phyloP scores from a whole-genome alignment of 2,888 invertebrate species.

The Antitype chi region DNA sequence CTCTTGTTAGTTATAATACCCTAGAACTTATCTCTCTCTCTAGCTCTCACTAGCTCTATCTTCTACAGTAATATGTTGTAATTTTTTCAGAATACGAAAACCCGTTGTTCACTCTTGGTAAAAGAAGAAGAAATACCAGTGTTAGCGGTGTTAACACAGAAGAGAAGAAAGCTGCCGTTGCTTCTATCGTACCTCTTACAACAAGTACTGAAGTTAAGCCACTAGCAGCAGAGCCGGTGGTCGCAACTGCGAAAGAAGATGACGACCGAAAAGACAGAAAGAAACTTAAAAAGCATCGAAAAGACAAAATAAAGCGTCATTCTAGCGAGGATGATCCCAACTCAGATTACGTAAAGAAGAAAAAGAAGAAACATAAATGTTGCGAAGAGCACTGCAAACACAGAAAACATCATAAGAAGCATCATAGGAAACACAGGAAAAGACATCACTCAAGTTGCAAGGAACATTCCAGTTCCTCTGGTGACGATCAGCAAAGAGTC shows the following conservation, averaged over 20 bases:
- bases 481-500: slow-evolving; percentile 86
- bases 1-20: slow-evolving; percentile 1
- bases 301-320: slow-evolving; percentile 91
- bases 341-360: slow-evolving; percentile 91
- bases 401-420: slow-evolving; percentile 94
- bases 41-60: neutral
- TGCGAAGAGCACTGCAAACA: slow-evolving; percentile 93
- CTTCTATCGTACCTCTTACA: slow-evolving; percentile 45
- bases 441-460: slow-evolving; percentile 91
- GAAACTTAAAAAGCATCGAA: slow-evolving; percentile 92
- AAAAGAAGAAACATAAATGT: slow-evolving; percentile 93
- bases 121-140: slow-evolving; percentile 94
- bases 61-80: neutral
- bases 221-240: slow-evolving; percentile 63
- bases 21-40: slow-evolving; percentile 16
- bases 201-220: slow-evolving; percentile 72
- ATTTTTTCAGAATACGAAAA: slow-evolving; percentile 94
- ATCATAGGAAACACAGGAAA: slow-evolving; percentile 94
- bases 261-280: slow-evolving; percentile 91
- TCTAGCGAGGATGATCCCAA: slow-evolving; percentile 86
- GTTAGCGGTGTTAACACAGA: slow-evolving; percentile 90
- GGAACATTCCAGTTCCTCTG: slow-evolving; percentile 88
- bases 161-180: slow-evolving; percentile 85
- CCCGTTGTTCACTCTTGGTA: slow-evolving; percentile 94
- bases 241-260: slow-evolving; percentile 78